Conservation (phyloP, 2,888 invertebrate genomes). For the Malthinus seriepunctatus region DNA sequence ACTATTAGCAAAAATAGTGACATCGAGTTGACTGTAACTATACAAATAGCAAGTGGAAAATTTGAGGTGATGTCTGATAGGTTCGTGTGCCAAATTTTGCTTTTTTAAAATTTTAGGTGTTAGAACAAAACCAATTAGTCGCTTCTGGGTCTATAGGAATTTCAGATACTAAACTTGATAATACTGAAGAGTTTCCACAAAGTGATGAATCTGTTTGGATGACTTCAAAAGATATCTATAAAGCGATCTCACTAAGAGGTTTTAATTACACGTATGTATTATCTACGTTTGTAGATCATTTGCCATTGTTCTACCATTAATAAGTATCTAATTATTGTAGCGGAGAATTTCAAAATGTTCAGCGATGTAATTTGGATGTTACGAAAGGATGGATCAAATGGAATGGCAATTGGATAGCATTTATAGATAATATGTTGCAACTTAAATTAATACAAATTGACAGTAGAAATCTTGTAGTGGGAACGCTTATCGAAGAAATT, state of each 20-base stretch:
- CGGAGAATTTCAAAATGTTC: constrained; percentile 35
- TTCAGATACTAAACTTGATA: constrained; percentile 40
- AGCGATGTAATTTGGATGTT: constrained; percentile 37
- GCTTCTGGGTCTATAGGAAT: constrained; percentile 68
- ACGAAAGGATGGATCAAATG: constrained; percentile 63
- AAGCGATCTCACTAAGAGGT: constrained; percentile 67
- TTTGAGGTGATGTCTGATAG: constrained; percentile 39
- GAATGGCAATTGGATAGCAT: constrained; percentile 85
- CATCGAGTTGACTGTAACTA: constrained; percentile 35
- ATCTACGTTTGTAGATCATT: too few species aligned
- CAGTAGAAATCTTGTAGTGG: constrained; percentile 70
- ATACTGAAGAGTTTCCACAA: neutral
- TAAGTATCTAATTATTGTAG: constrained; percentile 26
- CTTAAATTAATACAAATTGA: constrained; percentile 70
- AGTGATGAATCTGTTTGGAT: neutral
- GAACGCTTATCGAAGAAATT: constrained; percentile 52
- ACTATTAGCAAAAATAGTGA: constrained; percentile 55
- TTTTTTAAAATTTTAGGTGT: constrained; percentile 56
- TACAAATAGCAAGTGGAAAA: constrained; percentile 40
- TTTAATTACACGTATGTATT: constrained; percentile 56
- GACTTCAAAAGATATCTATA: constrained; percentile 59
- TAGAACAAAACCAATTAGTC: constrained; percentile 68
- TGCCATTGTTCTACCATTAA: too few species aligned
- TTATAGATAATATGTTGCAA: constrained; percentile 87
- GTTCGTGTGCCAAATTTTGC: neutral